These are phyloP conservation scores for Mythimna loreyi DNA, from an alignment of 2,888 invertebrate genomes.

Conservation along the genomic window DNA sequence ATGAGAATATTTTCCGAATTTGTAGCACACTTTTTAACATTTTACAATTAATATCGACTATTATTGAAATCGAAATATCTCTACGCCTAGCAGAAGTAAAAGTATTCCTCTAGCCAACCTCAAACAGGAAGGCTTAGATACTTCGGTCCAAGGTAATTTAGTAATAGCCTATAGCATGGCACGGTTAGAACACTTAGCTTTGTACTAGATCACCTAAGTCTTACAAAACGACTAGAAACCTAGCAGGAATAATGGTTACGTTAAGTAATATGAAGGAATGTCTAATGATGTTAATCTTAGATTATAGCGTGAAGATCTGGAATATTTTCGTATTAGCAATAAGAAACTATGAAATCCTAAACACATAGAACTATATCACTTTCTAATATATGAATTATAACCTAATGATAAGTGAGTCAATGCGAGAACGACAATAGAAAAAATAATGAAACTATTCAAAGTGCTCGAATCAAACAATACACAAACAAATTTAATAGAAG, in stretches of 20 bases:
- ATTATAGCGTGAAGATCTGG: conserved; percentile 29
- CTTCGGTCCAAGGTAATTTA: conserved; percentile 53
- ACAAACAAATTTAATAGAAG: conserved; percentile 42
- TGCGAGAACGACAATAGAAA: neutral
- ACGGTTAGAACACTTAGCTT: conserved; percentile 63
- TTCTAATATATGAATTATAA: neutral
- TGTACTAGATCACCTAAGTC: conserved; percentile 66
- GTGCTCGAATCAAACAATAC: conserved; percentile 6
- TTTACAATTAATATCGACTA: neutral
- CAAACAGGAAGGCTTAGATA: conserved; percentile 58
- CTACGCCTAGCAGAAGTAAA: conserved; percentile 35
- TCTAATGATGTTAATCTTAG: conserved; percentile 31
- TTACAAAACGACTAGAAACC: conserved; percentile 66
- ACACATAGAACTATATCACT: neutral
- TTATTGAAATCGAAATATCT: neutral
- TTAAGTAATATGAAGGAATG: conserved; percentile 62
- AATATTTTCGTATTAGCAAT: conserved; percentile 18
- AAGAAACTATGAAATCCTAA: neutral
- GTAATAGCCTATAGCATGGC: conserved; percentile 63
- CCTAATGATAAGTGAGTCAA: no score
- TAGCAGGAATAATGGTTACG: conserved; percentile 64
- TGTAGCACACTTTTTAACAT: neutral
- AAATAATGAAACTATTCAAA: neutral
- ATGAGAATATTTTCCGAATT: neutral
- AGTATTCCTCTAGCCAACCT: conserved; percentile 54